Percentiles rank a stretch among this genome's conserved stretches.
These are phyloP conservation scores for Hystrix brachyura DNA, from an alignment of 2,113 vertebrate genomes.

Conservation along the genomic window DNA sequence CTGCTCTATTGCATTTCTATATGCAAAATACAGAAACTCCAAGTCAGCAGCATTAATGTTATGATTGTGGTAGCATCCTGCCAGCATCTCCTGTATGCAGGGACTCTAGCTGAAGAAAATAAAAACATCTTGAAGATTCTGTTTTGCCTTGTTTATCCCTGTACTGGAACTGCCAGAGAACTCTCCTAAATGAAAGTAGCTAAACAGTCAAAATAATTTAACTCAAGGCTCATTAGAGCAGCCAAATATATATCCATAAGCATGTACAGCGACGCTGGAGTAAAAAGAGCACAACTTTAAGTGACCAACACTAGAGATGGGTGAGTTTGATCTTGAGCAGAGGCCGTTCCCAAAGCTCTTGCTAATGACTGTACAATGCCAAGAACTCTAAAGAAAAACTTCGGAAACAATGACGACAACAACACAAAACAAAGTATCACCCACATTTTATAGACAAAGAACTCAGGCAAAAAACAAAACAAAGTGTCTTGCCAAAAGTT, in stretches of 20 bases:
- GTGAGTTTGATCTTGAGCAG: not conserved
- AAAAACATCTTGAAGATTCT: not conserved
- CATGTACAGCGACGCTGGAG: not conserved
- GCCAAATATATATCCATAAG: not conserved
- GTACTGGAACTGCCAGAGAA: constrained; percentile 16
- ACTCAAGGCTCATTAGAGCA: not conserved
- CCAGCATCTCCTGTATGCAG: not conserved
- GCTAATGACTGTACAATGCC: not conserved
- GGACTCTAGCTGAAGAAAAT: not conserved
- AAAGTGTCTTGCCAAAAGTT: not conserved
- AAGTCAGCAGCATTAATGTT: not conserved
- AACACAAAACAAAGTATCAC: not conserved
- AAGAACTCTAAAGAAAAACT: not conserved
- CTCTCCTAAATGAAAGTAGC: not conserved
- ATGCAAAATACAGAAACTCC: not conserved
- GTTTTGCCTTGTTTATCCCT: not conserved
- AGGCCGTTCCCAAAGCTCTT: not conserved
- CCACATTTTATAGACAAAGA: not conserved
- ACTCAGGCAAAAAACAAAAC: not conserved
- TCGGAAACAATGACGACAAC: not conserved
- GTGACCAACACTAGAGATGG: not conserved
- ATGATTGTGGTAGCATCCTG: not conserved
- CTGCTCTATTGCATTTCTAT: not conserved
- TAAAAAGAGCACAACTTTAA: constrained; percentile 42
- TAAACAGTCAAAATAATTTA: not conserved